phyloP scores from a whole-genome alignment of 2,888 invertebrate genomes.

The Yponomeuta cagnagella region DNA sequence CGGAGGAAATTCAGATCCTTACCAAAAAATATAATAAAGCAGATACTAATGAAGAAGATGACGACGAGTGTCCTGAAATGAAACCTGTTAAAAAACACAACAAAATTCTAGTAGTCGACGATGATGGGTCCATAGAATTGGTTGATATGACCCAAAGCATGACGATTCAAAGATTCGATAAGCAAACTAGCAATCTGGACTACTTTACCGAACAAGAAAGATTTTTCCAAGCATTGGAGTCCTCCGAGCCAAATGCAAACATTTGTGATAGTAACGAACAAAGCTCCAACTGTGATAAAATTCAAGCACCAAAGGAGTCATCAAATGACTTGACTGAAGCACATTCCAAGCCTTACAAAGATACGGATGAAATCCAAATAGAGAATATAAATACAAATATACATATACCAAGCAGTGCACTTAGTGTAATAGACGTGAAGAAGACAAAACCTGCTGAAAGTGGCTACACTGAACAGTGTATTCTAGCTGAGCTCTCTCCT shows the following conservation, averaged over 20 bases:
- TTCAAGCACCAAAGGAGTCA: not conserved
- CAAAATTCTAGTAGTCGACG: not conserved
- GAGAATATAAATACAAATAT: not conserved
- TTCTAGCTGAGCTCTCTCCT: slow-evolving; percentile 44
- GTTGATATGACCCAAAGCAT: slow-evolving; percentile 23
- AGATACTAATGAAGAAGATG: not conserved
- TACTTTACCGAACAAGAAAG: slow-evolving; percentile 41
- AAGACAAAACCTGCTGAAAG: not conserved
- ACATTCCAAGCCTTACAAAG: not conserved
- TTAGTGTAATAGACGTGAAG: not conserved
- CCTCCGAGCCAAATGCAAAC: slow-evolving; percentile 21
- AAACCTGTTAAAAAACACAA: not conserved
- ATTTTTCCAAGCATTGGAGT: slow-evolving; percentile 35
- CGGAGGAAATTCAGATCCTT: not conserved
- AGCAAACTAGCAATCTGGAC: not conserved
- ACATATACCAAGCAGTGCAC: not conserved
- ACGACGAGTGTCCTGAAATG: not conserved
- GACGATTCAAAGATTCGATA: not conserved
- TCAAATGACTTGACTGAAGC: slow-evolving; percentile 9
- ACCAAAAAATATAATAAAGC: not conserved
- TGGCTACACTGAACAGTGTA: slow-evolving; percentile 24
- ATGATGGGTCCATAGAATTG: slow-evolving; percentile 25
- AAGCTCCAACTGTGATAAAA: slow-evolving; percentile 9
- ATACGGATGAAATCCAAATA: slow-evolving; percentile 5
- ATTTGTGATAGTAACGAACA: slow-evolving; percentile 14